Percentiles rank a stretch among this genome's conserved stretches.
These are phyloP conservation scores for Tympanuchus pallidicinctus DNA, from an alignment of 2,113 vertebrate species.

Conservation along the genomic window DNA sequence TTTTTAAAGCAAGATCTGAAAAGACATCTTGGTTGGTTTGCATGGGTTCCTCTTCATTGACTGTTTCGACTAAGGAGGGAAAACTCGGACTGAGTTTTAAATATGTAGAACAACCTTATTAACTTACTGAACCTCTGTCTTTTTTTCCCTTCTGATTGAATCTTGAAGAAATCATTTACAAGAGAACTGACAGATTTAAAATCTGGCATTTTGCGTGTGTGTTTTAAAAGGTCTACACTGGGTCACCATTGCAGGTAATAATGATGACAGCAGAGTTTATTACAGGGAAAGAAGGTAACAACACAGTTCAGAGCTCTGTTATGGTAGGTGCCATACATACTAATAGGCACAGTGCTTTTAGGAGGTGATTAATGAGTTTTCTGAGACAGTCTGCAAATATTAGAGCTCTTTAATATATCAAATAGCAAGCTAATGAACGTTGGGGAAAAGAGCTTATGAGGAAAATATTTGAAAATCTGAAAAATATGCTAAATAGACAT, in stretches of 20 bases:
- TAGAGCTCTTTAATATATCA: background rate
- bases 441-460: background rate
- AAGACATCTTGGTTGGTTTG: background rate
- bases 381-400: background rate
- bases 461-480: background rate
- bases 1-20: conserved; percentile 23
- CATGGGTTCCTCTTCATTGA: background rate
- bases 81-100: background rate
- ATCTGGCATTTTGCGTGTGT: background rate
- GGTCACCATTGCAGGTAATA: background rate
- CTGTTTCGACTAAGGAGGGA: background rate
- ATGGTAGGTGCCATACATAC: background rate
- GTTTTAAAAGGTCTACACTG: background rate
- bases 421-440: background rate
- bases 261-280: conserved; percentile 20
- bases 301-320: background rate
- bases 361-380: conserved; percentile 33
- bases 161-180: background rate
- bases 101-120: background rate
- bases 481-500: background rate
- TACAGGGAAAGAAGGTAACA: background rate
- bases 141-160: background rate
- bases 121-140: background rate
- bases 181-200: conserved; percentile 27
- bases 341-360: background rate